phyloP scores from a whole-genome alignment of 2,888 invertebrate genomes.

The Lepidonotus clava region DNA sequence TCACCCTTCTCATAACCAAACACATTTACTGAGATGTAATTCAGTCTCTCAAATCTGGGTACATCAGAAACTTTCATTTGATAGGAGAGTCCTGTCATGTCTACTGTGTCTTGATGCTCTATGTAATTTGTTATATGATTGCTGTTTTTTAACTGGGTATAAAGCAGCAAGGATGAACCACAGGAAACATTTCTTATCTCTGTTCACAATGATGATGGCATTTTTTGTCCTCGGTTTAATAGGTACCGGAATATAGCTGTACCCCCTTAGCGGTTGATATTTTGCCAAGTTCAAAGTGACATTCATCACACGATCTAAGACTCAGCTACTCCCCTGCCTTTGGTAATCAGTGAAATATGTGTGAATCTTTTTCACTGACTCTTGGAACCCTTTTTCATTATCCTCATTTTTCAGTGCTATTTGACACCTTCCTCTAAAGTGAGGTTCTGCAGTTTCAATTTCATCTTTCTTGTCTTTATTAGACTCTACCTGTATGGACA shows the following conservation, averaged over 20 bases:
- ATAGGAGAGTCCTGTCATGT: slow-evolving; percentile 57
- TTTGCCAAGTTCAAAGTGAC: slow-evolving; percentile 55
- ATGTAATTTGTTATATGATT: slow-evolving; percentile 55
- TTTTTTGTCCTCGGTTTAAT: slow-evolving; percentile 58
- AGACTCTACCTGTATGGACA: not conserved
- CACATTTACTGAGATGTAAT: slow-evolving; percentile 60
- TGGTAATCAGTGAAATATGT: not conserved
- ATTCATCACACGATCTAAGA: not conserved
- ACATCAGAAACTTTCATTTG: slow-evolving; percentile 59
- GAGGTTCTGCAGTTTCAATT: not conserved
- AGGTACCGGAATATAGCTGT: slow-evolving; percentile 61
- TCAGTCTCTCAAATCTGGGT: slow-evolving; percentile 60
- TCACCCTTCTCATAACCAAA: slow-evolving; percentile 58
- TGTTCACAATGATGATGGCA: slow-evolving; percentile 66
- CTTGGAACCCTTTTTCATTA: not conserved
- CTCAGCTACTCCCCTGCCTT: not conserved
- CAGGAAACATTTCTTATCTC: slow-evolving; percentile 64
- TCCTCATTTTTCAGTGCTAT: not conserved
- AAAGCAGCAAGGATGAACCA: slow-evolving; percentile 64
- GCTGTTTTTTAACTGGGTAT: slow-evolving; percentile 58
- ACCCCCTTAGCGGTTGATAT: slow-evolving; percentile 63
- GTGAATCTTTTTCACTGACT: not conserved
- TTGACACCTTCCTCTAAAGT: not conserved
- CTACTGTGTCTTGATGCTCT: slow-evolving; percentile 35
- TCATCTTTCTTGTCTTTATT: no score